phyloP scores from a whole-genome alignment of 2,888 invertebrate genomes.

The Oasisia sp. region DNA sequence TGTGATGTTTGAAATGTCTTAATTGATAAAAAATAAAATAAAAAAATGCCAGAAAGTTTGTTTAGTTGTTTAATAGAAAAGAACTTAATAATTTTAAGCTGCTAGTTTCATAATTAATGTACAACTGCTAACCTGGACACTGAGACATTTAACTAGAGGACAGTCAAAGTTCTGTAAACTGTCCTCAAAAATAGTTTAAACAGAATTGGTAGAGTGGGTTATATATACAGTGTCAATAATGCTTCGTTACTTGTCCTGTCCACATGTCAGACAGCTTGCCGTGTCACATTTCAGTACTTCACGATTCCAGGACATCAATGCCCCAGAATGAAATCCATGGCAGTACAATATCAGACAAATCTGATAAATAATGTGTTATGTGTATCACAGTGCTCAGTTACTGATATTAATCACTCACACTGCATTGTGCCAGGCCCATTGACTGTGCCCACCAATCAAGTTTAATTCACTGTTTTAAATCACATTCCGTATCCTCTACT shows the following conservation, averaged over 20 bases:
- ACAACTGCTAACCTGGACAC: background rate
- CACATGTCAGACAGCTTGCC: background rate
- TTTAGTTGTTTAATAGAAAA: no score
- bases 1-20: no score
- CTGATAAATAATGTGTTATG: no score
- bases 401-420: background rate
- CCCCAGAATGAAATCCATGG: no score
- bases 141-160: background rate
- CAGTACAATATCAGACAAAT: no score
- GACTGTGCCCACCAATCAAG: background rate
- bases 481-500: no score
- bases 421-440: background rate
- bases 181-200: background rate
- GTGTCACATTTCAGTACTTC: slow-evolving; percentile 7
- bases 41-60: no score
- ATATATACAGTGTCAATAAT: background rate
- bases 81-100: no score
- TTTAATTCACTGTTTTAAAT: no score
- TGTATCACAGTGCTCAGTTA: background rate
- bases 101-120: no score
- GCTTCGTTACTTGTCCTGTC: background rate
- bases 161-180: background rate
- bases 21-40: no score
- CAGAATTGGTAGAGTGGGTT: background rate
- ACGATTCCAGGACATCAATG: background rate